A percentile compares a stretch with the other conserved stretches of the same genome.
Conservation (phyloP, 2,113 vertebrate species). For the Stegostoma tigrinum region DNA sequence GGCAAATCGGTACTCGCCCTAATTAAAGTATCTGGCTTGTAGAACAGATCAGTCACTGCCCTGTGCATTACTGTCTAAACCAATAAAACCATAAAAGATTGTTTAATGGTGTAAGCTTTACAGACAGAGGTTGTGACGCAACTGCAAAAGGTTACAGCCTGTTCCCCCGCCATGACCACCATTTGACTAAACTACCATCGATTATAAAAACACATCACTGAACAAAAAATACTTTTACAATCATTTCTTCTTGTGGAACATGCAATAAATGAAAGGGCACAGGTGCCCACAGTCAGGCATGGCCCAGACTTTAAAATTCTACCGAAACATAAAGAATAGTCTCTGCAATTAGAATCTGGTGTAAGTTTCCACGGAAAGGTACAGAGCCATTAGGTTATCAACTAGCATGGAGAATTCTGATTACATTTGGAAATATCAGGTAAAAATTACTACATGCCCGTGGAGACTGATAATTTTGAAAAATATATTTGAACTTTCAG, state of each 20-base stretch:
- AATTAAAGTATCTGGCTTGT: constrained; percentile 67
- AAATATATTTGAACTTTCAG: neutral
- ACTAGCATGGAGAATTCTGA: neutral
- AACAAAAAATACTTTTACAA: neutral
- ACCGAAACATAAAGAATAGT: neutral
- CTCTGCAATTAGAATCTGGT: neutral
- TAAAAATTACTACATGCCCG: neutral
- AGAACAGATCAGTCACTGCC: constrained; percentile 61
- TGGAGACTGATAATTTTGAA: neutral
- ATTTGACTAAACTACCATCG: constrained; percentile 66
- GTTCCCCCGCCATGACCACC: constrained; percentile 50
- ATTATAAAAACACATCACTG: constrained; percentile 42
- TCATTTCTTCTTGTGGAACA: neutral
- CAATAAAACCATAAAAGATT: constrained; percentile 71
- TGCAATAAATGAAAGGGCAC: neutral
- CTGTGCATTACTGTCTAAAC: constrained; percentile 66
- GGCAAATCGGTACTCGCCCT: constrained; percentile 63
- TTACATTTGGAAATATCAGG: neutral
- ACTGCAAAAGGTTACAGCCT: constrained; percentile 48
- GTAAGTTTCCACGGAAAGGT: neutral
- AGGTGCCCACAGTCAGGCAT: neutral
- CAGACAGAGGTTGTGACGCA: constrained; percentile 32
- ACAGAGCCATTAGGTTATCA: neutral
- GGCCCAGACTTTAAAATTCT: neutral
- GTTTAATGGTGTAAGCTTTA: constrained; percentile 53